A percentile compares a stretch with the other conserved stretches of the same genome.
phyloP scores from a whole-genome alignment of 2,797 vertebrate genomes.

The Tapirus indicus region DNA sequence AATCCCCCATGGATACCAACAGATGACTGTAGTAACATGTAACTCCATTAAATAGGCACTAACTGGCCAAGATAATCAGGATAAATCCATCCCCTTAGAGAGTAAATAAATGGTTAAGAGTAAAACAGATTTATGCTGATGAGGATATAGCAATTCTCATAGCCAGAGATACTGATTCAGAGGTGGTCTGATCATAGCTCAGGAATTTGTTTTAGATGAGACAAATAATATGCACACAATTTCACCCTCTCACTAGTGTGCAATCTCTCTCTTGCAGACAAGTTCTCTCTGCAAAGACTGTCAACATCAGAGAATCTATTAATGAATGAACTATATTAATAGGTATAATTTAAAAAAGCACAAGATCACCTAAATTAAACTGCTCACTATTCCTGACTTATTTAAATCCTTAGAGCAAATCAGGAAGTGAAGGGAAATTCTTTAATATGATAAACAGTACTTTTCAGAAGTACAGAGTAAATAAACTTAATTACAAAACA shows the following conservation, averaged over 20 bases:
- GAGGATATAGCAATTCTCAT: neutral
- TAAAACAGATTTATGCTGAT: neutral
- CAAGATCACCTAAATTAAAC: neutral
- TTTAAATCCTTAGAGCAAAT: neutral
- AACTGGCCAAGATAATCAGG: neutral
- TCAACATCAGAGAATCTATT: neutral
- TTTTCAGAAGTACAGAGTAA: conserved; percentile 20
- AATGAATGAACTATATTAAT: neutral
- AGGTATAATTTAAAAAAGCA: neutral
- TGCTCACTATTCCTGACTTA: neutral
- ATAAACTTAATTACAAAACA: conserved; percentile 20
- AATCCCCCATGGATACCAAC: too few relatives aligned
- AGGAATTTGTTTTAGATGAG: conserved; percentile 9
- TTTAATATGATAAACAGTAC: neutral
- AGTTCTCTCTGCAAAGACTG: neutral
- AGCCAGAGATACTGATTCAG: neutral
- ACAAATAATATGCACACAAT: neutral
- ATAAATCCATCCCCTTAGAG: neutral
- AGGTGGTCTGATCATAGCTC: neutral
- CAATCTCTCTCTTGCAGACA: neutral
- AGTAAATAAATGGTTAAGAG: neutral
- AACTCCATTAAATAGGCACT: neutral
- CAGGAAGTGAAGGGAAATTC: neutral
- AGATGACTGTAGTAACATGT: neutral
- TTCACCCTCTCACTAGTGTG: neutral